A percentile compares a stretch with the other conserved stretches of the same genome.
Conservation (phyloP, 2,113 vertebrate genomes). For the Nerophis ophidion region DNA sequence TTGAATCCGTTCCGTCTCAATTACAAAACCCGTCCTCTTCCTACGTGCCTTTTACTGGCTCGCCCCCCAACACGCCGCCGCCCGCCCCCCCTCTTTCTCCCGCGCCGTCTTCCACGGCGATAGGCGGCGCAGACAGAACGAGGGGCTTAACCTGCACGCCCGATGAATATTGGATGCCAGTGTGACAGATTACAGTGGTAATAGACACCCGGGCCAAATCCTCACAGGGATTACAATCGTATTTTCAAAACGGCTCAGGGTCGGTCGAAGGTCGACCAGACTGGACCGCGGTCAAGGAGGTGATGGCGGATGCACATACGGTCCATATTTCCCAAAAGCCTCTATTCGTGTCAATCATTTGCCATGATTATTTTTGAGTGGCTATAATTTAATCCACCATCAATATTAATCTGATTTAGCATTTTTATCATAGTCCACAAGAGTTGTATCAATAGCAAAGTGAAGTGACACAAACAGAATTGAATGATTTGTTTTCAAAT, state of each 20-base stretch:
- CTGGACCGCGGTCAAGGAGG: conserved; percentile 51
- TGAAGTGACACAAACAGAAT: no score
- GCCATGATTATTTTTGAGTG: not conserved
- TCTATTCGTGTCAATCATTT: not conserved
- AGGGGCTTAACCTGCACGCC: conserved; percentile 70
- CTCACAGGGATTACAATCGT: conserved; percentile 67
- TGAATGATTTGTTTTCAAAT: no score
- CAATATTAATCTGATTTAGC: no score
- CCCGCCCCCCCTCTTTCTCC: conserved; percentile 8
- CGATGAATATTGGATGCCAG: conserved; percentile 66
- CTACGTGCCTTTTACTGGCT: conserved; percentile 2
- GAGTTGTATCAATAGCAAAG: no score
- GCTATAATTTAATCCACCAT: not conserved
- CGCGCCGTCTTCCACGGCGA: conserved; percentile 34
- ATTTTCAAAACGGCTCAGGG: conserved; percentile 68
- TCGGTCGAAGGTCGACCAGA: conserved; percentile 58
- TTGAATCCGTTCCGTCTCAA: conserved; percentile 61
- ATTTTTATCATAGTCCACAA: no score
- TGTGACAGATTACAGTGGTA: conserved; percentile 70
- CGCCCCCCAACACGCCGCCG: not conserved
- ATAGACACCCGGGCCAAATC: conserved; percentile 74
- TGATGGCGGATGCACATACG: not conserved
- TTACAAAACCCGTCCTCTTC: conserved; percentile 26
- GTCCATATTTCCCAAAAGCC: not conserved
- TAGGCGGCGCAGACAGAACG: conserved; percentile 65